Evolutionary conservation across 1,140 invertebrate genomes (phyloP).

Genomic region (Apocrypta bakeri): DNA sequence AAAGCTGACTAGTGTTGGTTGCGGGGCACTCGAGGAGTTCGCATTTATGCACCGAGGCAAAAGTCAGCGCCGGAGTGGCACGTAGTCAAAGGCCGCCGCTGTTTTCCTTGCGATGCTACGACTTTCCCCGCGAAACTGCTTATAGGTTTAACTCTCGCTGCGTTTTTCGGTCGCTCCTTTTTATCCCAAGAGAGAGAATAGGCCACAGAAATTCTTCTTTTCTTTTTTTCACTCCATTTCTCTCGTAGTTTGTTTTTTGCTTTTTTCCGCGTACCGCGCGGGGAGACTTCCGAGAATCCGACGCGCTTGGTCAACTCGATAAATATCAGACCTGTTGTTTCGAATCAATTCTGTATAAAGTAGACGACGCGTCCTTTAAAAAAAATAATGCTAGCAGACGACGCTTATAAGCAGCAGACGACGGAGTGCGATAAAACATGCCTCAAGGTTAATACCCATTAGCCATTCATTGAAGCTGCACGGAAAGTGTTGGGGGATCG

Average conservation of each 20-base stretch:
- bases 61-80: neutral
- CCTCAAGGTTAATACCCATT: conserved; percentile 1
- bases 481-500: neutral
- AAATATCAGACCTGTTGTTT: too few relatives aligned
- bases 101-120: conserved; percentile 4
- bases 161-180: neutral
- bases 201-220: neutral
- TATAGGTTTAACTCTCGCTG: neutral
- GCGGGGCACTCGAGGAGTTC: neutral
- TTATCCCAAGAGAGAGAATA: neutral
- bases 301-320: too few relatives aligned
- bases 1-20: neutral
- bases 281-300: neutral
- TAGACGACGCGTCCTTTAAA: neutral
- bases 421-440: neutral
- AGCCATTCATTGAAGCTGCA: neutral
- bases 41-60: neutral
- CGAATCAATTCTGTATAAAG: too few relatives aligned
- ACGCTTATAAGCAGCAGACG: neutral
- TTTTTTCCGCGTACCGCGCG: neutral
- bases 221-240: neutral
- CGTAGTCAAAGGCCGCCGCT: neutral
- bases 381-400: neutral
- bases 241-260: neutral
- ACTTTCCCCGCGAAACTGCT: neutral